Base-by-base conservation (phyloP, 2,888 invertebrate species). In the Myopa tessellatipennis region DNA sequence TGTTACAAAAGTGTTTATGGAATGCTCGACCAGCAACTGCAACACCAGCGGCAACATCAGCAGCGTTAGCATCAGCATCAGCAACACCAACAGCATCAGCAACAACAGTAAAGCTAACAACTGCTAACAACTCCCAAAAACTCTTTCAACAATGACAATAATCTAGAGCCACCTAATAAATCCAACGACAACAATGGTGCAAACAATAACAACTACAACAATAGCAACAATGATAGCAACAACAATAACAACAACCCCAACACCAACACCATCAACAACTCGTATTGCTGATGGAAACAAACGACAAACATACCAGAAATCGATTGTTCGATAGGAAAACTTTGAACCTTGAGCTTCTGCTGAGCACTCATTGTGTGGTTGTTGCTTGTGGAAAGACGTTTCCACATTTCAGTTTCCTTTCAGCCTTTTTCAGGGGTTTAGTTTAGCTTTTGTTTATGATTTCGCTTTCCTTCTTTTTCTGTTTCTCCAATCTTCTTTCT, bases 1-100 rank as follows among this genome's bases (percentile, higher is more conserved):
- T 81, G 81, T 81, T 82, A 81, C 81, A 78, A 79, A 72, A 79
- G 79, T 75, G 63, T 38, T 67, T 36, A 36, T 71, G 50, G 34
- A 61, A 34, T 38, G 26, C 26, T 52, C 69, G 69, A 67, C 40
- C 65, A 63, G 50, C 52, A 38, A 65, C 63, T 12, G 36, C 14
- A 52, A n/a, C 61, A 73, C 6, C 14, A 18, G 45, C 18, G 45
- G 38, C 73, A 61, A 45, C 73, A 73, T 40, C 36, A 26, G 26
- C 61, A 61, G 18, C 3, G 26, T 14, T 16, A 38, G 36, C 14
- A 14, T 5, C 55, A 58, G 16, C 14, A 36, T 26, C 6, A 71
- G 6, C 34, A 71, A 58, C 36, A 10, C 38, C 65, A 65, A 14
- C 36, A 34, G 38, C 34, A 65, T 10, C 26, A 63, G 34, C 4